Evolutionary conservation across 2,797 vertebrate genomes (phyloP).

Genomic region (Typhlichthys eigenmanni): DNA sequence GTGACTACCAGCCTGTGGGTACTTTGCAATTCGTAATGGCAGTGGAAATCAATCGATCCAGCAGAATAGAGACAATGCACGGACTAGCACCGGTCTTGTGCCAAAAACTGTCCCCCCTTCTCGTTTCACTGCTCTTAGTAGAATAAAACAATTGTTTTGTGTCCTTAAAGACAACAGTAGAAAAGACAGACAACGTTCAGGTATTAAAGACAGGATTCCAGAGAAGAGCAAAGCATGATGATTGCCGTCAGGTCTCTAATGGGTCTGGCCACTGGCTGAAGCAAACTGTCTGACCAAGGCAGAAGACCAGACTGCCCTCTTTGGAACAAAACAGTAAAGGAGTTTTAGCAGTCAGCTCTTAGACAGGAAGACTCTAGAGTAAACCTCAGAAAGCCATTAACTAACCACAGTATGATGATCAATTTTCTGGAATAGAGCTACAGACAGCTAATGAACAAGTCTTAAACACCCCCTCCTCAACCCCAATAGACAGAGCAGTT

Average conservation of each 20-base stretch:
- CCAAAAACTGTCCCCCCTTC: no score
- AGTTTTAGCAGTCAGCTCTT: slow-evolving; percentile 87
- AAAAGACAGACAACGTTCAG: no score
- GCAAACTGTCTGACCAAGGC: slow-evolving; percentile 78
- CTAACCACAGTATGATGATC: slow-evolving; percentile 98
- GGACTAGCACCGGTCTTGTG: no score
- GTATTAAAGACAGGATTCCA: slow-evolving; percentile 29
- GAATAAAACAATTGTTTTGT: no score
- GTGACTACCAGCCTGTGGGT: no score
- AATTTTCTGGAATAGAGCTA: slow-evolving; percentile 89
- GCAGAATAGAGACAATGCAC: no score
- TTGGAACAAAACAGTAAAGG: slow-evolving; percentile 74
- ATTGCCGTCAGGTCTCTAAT: slow-evolving; percentile 65
- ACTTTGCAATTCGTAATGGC: no score
- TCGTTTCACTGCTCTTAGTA: no score
- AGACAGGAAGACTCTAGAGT: slow-evolving; percentile 94
- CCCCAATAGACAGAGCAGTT: slow-evolving; percentile 70
- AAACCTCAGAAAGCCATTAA: slow-evolving; percentile 99
- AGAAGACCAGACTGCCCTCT: slow-evolving; percentile 75
- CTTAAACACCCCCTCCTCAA: slow-evolving; percentile 69
- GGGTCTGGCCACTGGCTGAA: slow-evolving; percentile 72
- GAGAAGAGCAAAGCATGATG: slow-evolving; percentile 50
- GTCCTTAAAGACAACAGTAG: no score
- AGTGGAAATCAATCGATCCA: no score
- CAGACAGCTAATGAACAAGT: slow-evolving; percentile 95